These are phyloP conservation scores for Podiceps cristatus DNA, from an alignment of 2,113 vertebrate species.

Conservation along the genomic window DNA sequence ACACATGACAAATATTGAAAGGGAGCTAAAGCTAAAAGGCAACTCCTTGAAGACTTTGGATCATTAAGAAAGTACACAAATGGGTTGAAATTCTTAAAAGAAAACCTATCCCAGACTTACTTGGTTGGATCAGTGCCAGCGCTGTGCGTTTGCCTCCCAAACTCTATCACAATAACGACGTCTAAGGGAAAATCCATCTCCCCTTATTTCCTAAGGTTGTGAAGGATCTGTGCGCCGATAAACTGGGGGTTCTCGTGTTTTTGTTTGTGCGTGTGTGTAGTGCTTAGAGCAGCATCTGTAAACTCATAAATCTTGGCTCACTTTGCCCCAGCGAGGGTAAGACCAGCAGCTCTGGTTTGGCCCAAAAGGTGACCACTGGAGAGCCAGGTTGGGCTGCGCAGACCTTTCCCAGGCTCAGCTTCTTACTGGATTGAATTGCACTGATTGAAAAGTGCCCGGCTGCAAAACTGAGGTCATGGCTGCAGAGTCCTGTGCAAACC, in stretches of 20 bases:
- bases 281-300: background rate
- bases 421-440: background rate
- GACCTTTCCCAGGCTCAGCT: background rate
- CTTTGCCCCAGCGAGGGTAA: background rate
- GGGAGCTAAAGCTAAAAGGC: conserved; percentile 31
- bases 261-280: fast-evolving
- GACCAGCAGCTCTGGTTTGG: background rate
- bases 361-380: fast-evolving
- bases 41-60: conserved; percentile 14
- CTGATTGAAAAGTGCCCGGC: fast-evolving
- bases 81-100: conserved; percentile 48
- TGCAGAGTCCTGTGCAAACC: fast-evolving
- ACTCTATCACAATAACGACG: background rate
- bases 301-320: background rate
- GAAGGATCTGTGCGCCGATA: background rate
- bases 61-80: conserved; percentile 49
- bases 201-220: conserved; percentile 17
- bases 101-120: conserved; percentile 34
- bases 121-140: background rate
- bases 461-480: background rate
- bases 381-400: background rate
- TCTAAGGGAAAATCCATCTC: conserved; percentile 52
- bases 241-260: background rate
- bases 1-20: conserved; percentile 29
- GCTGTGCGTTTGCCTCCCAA: background rate